phyloP scores from a whole-genome alignment of 2,797 vertebrate species.

The Lithobates sylvaticus region DNA sequence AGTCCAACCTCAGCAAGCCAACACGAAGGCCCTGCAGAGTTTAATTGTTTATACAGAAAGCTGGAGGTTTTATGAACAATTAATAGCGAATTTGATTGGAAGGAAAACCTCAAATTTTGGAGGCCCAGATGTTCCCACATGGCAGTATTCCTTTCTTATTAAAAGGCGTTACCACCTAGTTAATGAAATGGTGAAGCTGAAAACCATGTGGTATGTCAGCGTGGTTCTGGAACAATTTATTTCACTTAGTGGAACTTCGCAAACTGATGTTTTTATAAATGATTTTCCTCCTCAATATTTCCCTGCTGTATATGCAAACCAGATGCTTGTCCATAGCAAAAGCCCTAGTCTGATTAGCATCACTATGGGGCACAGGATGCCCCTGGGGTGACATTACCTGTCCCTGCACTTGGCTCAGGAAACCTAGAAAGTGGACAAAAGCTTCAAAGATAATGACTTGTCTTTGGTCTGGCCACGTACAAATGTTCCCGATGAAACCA shows the following conservation, averaged over 20 bases:
- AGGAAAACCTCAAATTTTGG: not conserved
- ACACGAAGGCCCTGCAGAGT: not conserved
- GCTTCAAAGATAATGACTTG: not conserved
- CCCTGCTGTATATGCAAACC: conserved; percentile 16
- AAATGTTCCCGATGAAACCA: too few species aligned
- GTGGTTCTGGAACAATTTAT: conserved; percentile 21
- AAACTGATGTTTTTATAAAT: conserved; percentile 23
- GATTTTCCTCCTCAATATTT: not conserved
- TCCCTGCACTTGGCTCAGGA: not conserved
- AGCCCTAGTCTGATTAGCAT: conserved; percentile 16
- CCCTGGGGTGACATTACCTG: not conserved
- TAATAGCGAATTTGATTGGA: not conserved
- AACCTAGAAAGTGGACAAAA: not conserved
- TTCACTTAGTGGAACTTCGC: not conserved
- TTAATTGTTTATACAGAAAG: not conserved
- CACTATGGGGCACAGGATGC: not conserved
- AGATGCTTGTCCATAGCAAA: not conserved
- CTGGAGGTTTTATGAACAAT: not conserved
- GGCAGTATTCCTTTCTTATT: conserved; percentile 24
- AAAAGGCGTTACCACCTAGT: conserved; percentile 28
- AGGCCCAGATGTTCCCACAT: conserved; percentile 32
- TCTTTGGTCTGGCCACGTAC: not conserved
- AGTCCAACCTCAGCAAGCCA: not conserved
- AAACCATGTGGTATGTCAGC: conserved; percentile 26
- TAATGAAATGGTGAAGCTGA: conserved; percentile 15